Base-by-base conservation (phyloP, 2,113 vertebrate genomes). In the Chaenogobius annularis region DNA sequence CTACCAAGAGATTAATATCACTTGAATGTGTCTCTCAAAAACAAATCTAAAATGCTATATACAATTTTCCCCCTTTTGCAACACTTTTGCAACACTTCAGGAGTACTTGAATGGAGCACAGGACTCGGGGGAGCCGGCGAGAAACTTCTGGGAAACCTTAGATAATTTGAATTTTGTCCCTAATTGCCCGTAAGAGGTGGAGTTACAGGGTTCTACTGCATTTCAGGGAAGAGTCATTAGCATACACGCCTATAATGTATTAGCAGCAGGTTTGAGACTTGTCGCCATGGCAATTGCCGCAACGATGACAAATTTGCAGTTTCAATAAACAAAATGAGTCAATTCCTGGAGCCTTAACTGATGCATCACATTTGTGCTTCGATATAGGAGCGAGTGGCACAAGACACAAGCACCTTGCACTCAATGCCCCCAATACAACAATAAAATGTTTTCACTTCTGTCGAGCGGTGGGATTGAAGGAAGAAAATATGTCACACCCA, bases 221-320 rank as follows among this genome's bases (percentile, higher is more conserved):
- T 75, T 82, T 87, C 73, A 77, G 81, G 81, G 82, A 87, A 80
- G 72, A 26, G 78, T 82, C 85, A 88, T 73, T 78, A 87, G 82
- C 68, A 71, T 20, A 83, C 73, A 71, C 79, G 76, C 72, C 79
- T 78, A 77, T 74, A 82, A 72, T 73, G 77, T 83, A 67, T 82
- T 75, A 79, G 54, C 78, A 75, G 79, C 61, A 78, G 82, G 82
- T 83, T 85, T 83, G 85, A 81, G 86, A 88, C 66, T 86, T 70
- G 89, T 91, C 85, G 80, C 87, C 88, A 87, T 90, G 88, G 87
- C 83, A 83, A 88, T 90, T 88, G 84, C 76, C 84, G 88, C 85
- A 87, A 87, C 80, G 85, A 88, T 82, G 85, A 88, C 79, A 89
- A 84, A 87, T 87, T 84, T 81, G 63, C 81, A 56, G 74, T 83